Evolutionary conservation across 2,113 vertebrate species (phyloP).

Genomic region (Pterocles orientalis): DNA sequence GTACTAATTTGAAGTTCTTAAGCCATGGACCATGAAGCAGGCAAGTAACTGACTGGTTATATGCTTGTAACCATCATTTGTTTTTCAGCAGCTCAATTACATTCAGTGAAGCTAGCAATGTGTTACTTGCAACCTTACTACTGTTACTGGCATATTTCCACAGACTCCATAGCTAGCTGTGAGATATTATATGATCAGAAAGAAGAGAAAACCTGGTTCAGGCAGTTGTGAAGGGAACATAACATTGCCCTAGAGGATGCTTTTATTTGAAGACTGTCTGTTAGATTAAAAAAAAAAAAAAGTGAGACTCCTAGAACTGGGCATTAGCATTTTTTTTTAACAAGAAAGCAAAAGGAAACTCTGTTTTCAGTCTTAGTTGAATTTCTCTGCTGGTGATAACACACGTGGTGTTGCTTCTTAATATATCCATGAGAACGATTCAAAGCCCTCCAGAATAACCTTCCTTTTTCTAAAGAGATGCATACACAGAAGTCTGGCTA

Average conservation of each 20-base stretch:
- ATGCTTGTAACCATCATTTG: background rate
- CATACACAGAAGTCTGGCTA: background rate
- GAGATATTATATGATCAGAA: background rate
- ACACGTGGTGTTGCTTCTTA: background rate
- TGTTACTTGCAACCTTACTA: background rate
- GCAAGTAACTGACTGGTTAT: slow-evolving; percentile 20
- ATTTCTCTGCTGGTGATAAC: slow-evolving; percentile 21
- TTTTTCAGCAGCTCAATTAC: slow-evolving; percentile 28
- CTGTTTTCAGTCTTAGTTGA: background rate
- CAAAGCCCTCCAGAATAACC: background rate
- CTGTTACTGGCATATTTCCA: slow-evolving; percentile 18
- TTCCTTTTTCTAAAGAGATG: background rate
- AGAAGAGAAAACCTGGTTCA: background rate
- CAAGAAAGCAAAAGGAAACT: background rate
- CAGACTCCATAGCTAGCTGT: background rate
- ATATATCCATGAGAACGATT: background rate
- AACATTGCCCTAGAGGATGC: background rate
- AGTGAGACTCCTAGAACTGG: background rate
- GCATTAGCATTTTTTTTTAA: background rate
- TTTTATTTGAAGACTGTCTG: background rate
- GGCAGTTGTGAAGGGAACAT: background rate
- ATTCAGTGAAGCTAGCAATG: background rate
- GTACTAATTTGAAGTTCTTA: background rate
- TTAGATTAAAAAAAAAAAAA: background rate
- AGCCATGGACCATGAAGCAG: background rate